Percentiles rank a stretch among this genome's conserved stretches.
Evolutionary conservation across 1,140 invertebrate species (phyloP).

Genomic region (Caerostris darwini): DNA sequence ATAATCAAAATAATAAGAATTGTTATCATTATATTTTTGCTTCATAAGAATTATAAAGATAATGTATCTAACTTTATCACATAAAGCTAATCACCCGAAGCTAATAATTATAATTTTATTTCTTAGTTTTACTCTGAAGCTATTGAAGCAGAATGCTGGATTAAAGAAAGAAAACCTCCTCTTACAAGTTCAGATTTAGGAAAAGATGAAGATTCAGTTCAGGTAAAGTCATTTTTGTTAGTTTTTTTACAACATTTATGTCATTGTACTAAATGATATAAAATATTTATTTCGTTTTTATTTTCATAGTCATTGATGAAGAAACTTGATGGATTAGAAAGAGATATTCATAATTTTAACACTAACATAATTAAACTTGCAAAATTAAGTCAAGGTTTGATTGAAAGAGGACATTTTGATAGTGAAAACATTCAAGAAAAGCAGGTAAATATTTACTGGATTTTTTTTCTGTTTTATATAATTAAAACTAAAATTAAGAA

Average conservation of each 20-base stretch:
- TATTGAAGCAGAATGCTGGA: slow-evolving; percentile 92
- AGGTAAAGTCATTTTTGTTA: slow-evolving; percentile 81
- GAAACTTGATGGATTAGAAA: slow-evolving; percentile 90
- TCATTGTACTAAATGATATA: not conserved
- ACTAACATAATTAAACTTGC: slow-evolving; percentile 87
- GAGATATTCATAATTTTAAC: slow-evolving; percentile 89
- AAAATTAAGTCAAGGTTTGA: slow-evolving; percentile 86
- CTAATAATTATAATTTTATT: slow-evolving; percentile 82
- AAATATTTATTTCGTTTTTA: not conserved
- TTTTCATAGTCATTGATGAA: slow-evolving; percentile 84
- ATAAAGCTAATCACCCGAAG: not conserved
- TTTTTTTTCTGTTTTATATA: not conserved
- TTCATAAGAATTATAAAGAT: too few species aligned
- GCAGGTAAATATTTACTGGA: slow-evolving; percentile 82
- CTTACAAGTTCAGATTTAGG: slow-evolving; percentile 90
- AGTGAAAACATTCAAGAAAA: slow-evolving; percentile 78
- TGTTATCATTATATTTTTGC: too few species aligned
- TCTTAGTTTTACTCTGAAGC: slow-evolving; percentile 92
- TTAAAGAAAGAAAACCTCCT: slow-evolving; percentile 90
- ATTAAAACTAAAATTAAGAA: not conserved
- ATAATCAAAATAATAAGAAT: too few species aligned
- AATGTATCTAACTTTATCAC: too few species aligned
- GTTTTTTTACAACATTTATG: not conserved
- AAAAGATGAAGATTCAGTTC: slow-evolving; percentile 93
- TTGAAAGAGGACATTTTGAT: slow-evolving; percentile 91